These are phyloP conservation scores for Dermochelys coriacea DNA, from an alignment of 2,797 vertebrate species.

Conservation along the genomic window DNA sequence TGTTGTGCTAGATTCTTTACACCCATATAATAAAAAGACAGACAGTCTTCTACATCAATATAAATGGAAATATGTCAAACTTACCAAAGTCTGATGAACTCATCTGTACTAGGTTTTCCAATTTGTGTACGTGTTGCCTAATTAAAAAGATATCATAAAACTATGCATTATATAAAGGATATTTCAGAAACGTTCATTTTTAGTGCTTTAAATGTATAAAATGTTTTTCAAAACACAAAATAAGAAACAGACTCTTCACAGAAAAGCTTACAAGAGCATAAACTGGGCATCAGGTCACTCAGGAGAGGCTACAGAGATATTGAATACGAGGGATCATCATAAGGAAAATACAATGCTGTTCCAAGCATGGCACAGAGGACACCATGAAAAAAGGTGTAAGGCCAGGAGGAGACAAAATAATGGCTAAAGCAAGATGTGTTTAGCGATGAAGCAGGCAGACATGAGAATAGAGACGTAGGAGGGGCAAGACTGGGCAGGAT, in stretches of 20 bases:
- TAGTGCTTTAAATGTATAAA: not conserved
- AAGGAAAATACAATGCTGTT: not conserved
- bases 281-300: not conserved
- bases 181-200: not conserved
- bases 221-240: not conserved
- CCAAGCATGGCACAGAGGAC: not conserved
- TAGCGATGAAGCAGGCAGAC: not conserved
- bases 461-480: not conserved
- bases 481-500: not conserved
- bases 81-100: conserved; percentile 94
- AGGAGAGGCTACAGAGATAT: not conserved
- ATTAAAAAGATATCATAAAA: conserved; percentile 66
- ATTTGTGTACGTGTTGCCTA: conserved; percentile 89
- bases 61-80: conserved; percentile 59
- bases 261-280: not conserved
- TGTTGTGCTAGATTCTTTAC: not conserved
- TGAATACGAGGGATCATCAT: not conserved
- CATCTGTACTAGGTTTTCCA: conserved; percentile 89
- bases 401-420: accelerated
- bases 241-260: not conserved
- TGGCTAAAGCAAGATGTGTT: not conserved
- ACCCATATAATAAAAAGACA: not conserved
- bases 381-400: not conserved
- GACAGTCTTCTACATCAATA: not conserved
- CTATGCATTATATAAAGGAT: conserved; percentile 20